These are phyloP conservation scores for Rhinichthys osculus DNA, from an alignment of 2,797 vertebrate species.

Conservation along the genomic window DNA sequence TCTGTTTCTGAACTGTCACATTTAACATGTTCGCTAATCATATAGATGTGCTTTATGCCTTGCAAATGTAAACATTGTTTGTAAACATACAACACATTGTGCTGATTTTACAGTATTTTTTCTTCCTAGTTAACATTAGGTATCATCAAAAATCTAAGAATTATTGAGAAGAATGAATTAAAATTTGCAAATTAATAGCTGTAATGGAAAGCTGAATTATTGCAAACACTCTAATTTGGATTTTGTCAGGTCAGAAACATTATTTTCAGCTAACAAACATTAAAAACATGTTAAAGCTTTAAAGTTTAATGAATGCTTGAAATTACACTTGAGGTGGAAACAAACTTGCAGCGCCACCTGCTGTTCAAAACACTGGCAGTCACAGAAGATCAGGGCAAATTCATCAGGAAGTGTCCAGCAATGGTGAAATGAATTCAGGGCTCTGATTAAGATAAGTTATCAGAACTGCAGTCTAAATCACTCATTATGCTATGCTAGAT, in stretches of 20 bases:
- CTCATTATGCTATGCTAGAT: not conserved
- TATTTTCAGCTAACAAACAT: not conserved
- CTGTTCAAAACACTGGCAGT: not conserved
- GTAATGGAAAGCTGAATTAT: not conserved
- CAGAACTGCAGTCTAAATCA: constrained; percentile 11
- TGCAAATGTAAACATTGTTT: not conserved
- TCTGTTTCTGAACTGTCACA: not conserved
- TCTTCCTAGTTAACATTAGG: not conserved
- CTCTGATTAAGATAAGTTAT: constrained; percentile 6
- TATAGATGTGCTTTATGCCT: not conserved
- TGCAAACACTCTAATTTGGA: not conserved
- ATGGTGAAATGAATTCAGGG: not conserved
- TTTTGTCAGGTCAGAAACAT: not conserved
- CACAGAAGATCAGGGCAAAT: constrained; percentile 6
- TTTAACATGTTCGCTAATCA: not conserved
- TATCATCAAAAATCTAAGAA: not conserved
- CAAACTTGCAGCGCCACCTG: not conserved
- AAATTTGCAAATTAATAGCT: too few relatives aligned
- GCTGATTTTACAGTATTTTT: not conserved
- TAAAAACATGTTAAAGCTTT: not conserved
- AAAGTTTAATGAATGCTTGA: not conserved
- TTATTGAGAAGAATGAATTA: not conserved
- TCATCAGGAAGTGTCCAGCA: constrained; percentile 14
- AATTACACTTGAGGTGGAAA: not conserved
- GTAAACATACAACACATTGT: not conserved